These are phyloP conservation scores for Schmidtea mediterranea DNA, from an alignment of 1,140 invertebrate genomes.

Conservation along the genomic window DNA sequence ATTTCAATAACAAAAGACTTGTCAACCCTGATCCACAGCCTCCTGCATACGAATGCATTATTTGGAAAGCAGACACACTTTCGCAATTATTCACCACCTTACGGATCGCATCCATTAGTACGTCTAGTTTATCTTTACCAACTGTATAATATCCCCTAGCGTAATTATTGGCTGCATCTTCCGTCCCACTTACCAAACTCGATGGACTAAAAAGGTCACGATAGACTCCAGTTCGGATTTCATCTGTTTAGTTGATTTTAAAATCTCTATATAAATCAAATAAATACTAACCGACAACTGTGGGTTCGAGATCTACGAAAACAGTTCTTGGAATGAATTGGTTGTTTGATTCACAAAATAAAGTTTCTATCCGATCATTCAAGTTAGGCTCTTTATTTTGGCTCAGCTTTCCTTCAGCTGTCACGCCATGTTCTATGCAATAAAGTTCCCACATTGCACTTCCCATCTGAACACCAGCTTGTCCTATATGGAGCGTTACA, in stretches of 20 bases:
- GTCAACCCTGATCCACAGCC: constrained; percentile 34
- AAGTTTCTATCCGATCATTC: too few species aligned
- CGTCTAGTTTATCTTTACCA: constrained; percentile 9
- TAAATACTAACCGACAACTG: constrained; percentile 37
- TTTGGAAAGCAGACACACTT: constrained; percentile 14
- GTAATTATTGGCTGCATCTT: constrained; percentile 11
- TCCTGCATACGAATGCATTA: constrained; percentile 57
- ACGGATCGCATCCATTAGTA: not conserved
- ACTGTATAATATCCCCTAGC: constrained; percentile 12
- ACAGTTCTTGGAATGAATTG: constrained; percentile 55
- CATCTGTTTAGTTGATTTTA: constrained; percentile 14
- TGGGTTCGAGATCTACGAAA: constrained; percentile 59
- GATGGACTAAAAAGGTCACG: constrained; percentile 7
- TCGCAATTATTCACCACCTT: constrained; percentile 34
- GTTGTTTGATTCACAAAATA: constrained; percentile 21
- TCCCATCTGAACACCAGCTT: not conserved
- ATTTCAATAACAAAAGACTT: constrained; percentile 12
- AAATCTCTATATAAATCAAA: constrained; percentile 30
- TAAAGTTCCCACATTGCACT: not conserved
- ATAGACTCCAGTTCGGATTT: constrained; percentile 34
- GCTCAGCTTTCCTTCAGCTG: too few species aligned
- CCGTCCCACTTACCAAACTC: constrained; percentile 32
- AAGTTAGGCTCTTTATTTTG: too few species aligned
- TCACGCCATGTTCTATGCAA: not conserved
- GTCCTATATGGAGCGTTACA: not conserved